Evolutionary conservation across 2,888 invertebrate genomes (phyloP), one percentile per base, ranked within the genome.

Genomic region (Seira musarum): DNA sequence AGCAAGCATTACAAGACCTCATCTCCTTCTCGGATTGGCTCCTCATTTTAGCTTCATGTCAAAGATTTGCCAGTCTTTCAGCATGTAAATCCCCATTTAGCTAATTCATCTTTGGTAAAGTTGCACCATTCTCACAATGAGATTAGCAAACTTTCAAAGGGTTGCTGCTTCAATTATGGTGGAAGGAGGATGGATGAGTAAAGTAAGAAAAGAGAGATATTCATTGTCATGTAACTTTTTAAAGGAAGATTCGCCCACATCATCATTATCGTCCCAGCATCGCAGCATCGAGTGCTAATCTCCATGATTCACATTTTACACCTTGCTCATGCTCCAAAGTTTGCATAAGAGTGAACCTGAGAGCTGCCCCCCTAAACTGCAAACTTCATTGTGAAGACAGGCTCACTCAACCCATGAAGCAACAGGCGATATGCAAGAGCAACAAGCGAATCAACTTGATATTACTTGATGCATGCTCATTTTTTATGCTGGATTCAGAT

Each of bases 251-350:
- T 80, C 80, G 80, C 80, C 80, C 80, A 80, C 40, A 40, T 8
- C 80, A 25, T 68, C 15, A 61, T 40, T 40, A 40, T n/a, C n/a
- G n/a, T n/a, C n/a, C n/a, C n/a, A n/a, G n/a, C n/a, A n/a, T n/a
- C n/a, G n/a, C n/a, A n/a, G n/a, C n/a, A n/a, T n/a, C 22, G 19
- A 67, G 65, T 80, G 80, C 80, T 57, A 80, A 80, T 80, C 69
- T 80, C 21, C 17, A 69, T 80, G 74, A 80, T 80, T 40, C 40
- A 40, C 40, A 40, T 40, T 6, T 40, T 80, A 75, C 80, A 65
- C 80, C 72, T 79, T 79, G 72, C 72, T n/a, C n/a, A 79, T 79
- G 68, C 35, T 63, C 79, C 71, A 60, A 19, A 79, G 66, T 40
- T 40, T 40, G 68, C 79, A 72, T 79, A 22, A 70, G 71, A 76